A percentile compares a stretch with the other conserved stretches of the same genome.
These are phyloP conservation scores for Plebejus melissa DNA, from an alignment of 2,888 invertebrate species.

Conservation along the genomic window DNA sequence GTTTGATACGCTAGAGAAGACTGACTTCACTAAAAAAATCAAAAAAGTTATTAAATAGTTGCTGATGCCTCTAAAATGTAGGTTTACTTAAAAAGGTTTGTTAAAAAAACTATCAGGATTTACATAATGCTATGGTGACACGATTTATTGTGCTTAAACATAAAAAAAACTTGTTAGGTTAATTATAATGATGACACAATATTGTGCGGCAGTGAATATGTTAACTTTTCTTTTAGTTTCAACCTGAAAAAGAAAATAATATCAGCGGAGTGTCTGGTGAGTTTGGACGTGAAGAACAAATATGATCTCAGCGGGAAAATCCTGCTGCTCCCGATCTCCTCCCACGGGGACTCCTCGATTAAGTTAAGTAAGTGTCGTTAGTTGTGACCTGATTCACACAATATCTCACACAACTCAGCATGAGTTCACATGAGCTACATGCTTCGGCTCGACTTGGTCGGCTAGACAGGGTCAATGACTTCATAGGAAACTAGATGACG, in stretches of 20 bases:
- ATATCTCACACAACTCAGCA: not conserved
- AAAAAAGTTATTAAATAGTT: too few species aligned
- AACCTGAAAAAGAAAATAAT: constrained; percentile 57
- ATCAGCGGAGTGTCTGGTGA: constrained; percentile 52
- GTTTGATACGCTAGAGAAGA: too few species aligned
- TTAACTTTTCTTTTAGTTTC: constrained; percentile 47
- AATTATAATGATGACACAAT: not conserved
- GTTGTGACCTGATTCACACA: constrained; percentile 33
- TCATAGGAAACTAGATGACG: not conserved
- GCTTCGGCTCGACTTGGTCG: not conserved
- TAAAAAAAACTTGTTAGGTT: too few species aligned
- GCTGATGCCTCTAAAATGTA: too few species aligned
- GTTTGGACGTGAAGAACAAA: constrained; percentile 52
- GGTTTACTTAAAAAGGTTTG: too few species aligned
- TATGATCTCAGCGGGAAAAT: constrained; percentile 60
- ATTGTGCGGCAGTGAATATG: not conserved
- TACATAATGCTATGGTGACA: too few species aligned
- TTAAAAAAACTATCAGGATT: too few species aligned
- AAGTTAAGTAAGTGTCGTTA: constrained; percentile 51
- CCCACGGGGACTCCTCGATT: constrained; percentile 55
- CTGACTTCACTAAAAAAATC: too few species aligned
- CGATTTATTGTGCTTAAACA: too few species aligned
- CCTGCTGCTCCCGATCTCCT: constrained; percentile 51
- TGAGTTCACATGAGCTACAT: not conserved
- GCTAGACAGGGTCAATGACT: not conserved